These are phyloP conservation scores for Rousettus leschenaultii DNA, from an alignment of 2,113 vertebrate genomes.

Conservation along the genomic window DNA sequence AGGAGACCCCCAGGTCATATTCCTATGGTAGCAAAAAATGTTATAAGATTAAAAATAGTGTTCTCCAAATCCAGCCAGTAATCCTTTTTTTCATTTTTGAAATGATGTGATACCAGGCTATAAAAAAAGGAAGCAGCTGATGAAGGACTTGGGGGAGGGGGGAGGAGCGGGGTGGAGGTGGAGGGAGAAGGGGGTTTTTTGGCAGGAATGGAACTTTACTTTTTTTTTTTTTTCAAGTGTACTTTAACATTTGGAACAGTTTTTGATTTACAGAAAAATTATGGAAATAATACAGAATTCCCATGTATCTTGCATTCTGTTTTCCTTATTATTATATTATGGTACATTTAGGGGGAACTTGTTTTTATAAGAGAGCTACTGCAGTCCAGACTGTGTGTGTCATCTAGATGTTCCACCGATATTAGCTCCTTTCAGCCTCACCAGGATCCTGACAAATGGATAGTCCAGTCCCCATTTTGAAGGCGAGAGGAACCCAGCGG, in stretches of 20 bases:
- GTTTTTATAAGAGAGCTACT: neutral
- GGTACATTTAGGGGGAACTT: neutral
- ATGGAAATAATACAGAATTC: neutral
- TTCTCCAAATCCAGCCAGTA: neutral
- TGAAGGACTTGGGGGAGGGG: neutral
- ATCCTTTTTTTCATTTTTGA: neutral
- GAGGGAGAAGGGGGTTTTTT: too few relatives aligned
- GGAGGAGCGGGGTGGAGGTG: too few relatives aligned
- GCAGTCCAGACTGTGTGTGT: neutral
- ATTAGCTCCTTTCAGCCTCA: neutral
- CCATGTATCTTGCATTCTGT: neutral
- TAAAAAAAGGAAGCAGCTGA: neutral
- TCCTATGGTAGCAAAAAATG: neutral
- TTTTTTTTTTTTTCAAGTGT: neutral
- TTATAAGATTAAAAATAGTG: neutral
- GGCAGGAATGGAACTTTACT: neutral
- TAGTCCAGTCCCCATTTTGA: neutral
- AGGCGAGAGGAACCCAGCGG: neutral
- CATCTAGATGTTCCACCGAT: neutral
- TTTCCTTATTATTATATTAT: neutral
- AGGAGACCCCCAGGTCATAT: neutral
- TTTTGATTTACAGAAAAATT: neutral
- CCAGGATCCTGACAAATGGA: neutral
- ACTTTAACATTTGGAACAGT: neutral
- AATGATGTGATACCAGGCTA: neutral